Conservation (phyloP, 2,797 vertebrate genomes). For the Pterois miles region DNA sequence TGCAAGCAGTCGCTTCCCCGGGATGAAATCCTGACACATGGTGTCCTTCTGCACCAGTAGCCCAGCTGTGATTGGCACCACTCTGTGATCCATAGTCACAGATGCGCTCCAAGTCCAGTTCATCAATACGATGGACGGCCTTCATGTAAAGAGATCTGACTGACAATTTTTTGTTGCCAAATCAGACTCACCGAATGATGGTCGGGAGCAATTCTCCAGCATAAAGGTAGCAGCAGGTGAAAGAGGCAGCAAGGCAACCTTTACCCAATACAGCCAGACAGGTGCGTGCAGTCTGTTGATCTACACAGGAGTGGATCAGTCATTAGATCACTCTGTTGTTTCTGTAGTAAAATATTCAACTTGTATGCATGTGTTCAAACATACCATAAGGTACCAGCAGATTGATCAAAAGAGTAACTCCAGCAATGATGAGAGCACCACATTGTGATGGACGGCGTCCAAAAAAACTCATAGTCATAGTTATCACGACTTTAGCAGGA, state of each 20-base stretch:
- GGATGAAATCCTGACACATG: too few species aligned
- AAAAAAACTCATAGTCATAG: constrained; percentile 82
- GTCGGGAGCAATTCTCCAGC: constrained; percentile 92
- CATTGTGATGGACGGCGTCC: constrained; percentile 89
- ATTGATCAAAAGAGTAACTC: constrained; percentile 87
- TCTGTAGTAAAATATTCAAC: not conserved
- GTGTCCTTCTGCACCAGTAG: too few species aligned
- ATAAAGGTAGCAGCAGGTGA: constrained; percentile 91
- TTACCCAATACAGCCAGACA: constrained; percentile 91
- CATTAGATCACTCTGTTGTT: not conserved
- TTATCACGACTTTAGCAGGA: constrained; percentile 89
- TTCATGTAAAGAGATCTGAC: not conserved
- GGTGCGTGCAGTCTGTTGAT: constrained; percentile 83
- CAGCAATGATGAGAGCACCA: constrained; percentile 82
- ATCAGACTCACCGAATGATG: constrained; percentile 84
- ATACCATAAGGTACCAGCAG: constrained; percentile 88
- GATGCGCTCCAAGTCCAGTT: too few species aligned
- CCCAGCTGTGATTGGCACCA: too few species aligned
- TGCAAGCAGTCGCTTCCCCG: too few species aligned
- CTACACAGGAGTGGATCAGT: constrained; percentile 69
- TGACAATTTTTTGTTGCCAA: not conserved
- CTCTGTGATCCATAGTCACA: too few species aligned
- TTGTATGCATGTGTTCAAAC: constrained; percentile 21
- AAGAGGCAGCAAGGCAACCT: constrained; percentile 91
- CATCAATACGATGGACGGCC: too few species aligned